phyloP scores from a whole-genome alignment of 2,888 invertebrate genomes.

The Mesodorylaimus sp. region DNA sequence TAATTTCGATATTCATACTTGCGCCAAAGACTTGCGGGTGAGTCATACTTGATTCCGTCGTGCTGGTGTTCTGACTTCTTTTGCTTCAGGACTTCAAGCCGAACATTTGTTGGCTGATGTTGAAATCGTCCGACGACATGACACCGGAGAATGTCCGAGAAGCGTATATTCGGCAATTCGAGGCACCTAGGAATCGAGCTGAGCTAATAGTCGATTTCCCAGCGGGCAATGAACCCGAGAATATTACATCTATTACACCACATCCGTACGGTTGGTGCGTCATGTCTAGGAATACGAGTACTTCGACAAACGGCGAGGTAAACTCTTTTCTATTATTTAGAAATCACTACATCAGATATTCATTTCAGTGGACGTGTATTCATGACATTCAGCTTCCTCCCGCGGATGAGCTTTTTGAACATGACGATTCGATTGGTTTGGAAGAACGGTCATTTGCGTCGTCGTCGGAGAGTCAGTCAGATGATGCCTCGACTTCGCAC shows the following conservation, averaged over 20 bases:
- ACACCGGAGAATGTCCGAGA: not conserved
- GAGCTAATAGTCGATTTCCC: conserved; percentile 82
- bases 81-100: conserved; percentile 44
- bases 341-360: conserved; percentile 5
- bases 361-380: conserved; percentile 67
- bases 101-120: conserved; percentile 69
- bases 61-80: conserved; percentile 1
- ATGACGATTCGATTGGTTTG: no score
- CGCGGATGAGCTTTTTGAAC: not conserved
- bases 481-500: no score
- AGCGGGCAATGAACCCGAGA: conserved; percentile 61
- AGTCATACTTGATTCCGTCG: not conserved
- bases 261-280: conserved; percentile 79
- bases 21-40: conserved; percentile 61
- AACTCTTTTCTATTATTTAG: conserved; percentile 14
- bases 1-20: conserved; percentile 57
- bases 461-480: not conserved
- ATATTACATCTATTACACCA: conserved; percentile 68
- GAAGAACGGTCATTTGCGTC: no score
- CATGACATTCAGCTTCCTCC: conserved; percentile 62
- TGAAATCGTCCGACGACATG: conserved; percentile 50
- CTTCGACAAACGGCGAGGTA: conserved; percentile 66
- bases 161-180: conserved; percentile 48
- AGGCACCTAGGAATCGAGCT: conserved; percentile 58
- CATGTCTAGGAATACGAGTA: conserved; percentile 65